phyloP scores from a whole-genome alignment of 2,888 invertebrate species.

The Neoitamus cyanurus region DNA sequence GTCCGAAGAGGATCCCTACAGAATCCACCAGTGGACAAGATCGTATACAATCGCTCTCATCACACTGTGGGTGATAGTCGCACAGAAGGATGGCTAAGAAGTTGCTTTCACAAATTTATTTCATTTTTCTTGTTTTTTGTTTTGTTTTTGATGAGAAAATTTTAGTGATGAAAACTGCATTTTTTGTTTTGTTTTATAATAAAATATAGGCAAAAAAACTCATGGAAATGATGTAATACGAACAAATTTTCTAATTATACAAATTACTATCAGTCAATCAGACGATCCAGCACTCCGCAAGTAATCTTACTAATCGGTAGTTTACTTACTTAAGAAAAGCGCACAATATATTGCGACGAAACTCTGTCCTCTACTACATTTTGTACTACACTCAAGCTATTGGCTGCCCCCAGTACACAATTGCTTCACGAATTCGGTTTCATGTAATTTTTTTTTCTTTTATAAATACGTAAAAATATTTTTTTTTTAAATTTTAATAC shows the following conservation, averaged over 20 bases:
- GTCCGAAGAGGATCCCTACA: background rate
- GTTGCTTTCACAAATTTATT: background rate
- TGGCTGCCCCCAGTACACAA: constrained; percentile 63
- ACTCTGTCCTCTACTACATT: background rate
- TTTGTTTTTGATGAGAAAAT: constrained; percentile 12
- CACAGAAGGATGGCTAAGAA: constrained; percentile 39
- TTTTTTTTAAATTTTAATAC: constrained; percentile 6
- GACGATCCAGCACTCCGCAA: background rate
- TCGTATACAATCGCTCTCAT: background rate
- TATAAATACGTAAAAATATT: constrained; percentile 31
- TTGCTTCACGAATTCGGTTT: constrained; percentile 66
- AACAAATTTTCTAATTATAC: constrained; percentile 51
- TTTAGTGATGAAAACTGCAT: constrained; percentile 4
- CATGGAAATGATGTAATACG: constrained; percentile 57
- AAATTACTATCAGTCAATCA: constrained; percentile 22
- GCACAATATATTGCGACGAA: background rate
- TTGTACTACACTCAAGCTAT: constrained; percentile 14
- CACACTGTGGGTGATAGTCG: constrained; percentile 1
- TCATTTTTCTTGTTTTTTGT: background rate
- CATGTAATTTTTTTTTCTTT: background rate
- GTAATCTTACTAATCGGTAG: background rate
- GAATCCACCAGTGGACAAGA: background rate
- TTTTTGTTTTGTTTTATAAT: constrained; percentile 31
- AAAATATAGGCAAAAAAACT: constrained; percentile 52
- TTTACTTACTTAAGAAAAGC: constrained; percentile 26